Percentiles rank a stretch among this genome's conserved stretches.
These are phyloP conservation scores for Cydia pomonella DNA, from an alignment of 1,140 invertebrate species.

Conservation along the genomic window DNA sequence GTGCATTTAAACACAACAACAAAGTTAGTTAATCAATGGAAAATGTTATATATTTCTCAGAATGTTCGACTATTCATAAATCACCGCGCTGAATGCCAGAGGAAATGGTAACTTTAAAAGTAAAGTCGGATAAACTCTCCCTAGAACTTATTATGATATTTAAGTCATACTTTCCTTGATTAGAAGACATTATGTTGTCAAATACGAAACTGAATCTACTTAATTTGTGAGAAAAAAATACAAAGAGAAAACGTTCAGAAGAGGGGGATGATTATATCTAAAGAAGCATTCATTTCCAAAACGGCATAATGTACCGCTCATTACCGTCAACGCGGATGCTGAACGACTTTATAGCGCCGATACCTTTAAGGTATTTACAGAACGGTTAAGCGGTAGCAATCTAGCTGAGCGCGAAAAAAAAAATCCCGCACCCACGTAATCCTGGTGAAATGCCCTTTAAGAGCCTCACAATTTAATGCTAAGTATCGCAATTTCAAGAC, in stretches of 20 bases:
- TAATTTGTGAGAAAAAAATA: conserved; percentile 47
- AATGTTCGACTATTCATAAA: conserved; percentile 78
- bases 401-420: conserved; percentile 65
- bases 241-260: conserved; percentile 50
- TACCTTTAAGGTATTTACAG: conserved; percentile 76
- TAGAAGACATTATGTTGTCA: conserved; percentile 67
- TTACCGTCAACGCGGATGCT: conserved; percentile 70
- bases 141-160: conserved; percentile 72
- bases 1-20: conserved; percentile 65
- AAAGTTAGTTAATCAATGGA: conserved; percentile 66
- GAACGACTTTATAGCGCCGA: conserved; percentile 65
- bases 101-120: conserved; percentile 69
- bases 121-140: conserved; percentile 69
- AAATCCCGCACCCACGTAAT: conserved; percentile 60
- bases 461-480: conserved; percentile 74
- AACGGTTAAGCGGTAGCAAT: conserved; percentile 65
- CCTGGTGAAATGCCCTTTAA: conserved; percentile 66
- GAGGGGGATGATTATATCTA: conserved; percentile 53
- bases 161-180: conserved; percentile 76
- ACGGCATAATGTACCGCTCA: conserved; percentile 69
- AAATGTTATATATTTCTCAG: conserved; percentile 69
- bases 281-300: conserved; percentile 67
- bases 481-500: conserved; percentile 74
- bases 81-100: conserved; percentile 68
- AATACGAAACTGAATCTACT: conserved; percentile 64